phyloP scores from a whole-genome alignment of 35 echinoderm and acorn worm species.

The Apostichopus parvimensis region DNA sequence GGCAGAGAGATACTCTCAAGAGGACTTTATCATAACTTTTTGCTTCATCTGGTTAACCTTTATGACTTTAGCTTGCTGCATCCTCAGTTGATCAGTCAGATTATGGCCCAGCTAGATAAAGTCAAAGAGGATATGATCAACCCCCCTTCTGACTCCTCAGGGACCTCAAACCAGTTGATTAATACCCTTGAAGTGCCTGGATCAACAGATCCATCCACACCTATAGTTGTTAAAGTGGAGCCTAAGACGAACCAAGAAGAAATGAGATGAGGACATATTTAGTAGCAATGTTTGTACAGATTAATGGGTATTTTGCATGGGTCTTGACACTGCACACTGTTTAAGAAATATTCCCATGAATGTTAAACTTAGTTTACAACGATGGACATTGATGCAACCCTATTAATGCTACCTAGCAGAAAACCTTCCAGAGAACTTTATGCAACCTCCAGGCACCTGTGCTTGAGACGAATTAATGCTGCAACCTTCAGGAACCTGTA shows the following conservation, averaged over 20 bases:
- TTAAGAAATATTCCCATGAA: too few relatives aligned
- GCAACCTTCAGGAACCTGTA: too few relatives aligned
- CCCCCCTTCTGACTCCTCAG: not conserved
- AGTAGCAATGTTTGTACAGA: not conserved
- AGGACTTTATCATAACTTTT: conserved; percentile 70
- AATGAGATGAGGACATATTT: not conserved
- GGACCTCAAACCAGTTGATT: not conserved
- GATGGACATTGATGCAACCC: too few relatives aligned
- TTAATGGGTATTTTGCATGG: too few relatives aligned
- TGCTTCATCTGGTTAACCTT: conserved; percentile 86
- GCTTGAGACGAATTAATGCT: too few relatives aligned
- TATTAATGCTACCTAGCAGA: too few relatives aligned
- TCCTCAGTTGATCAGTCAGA: conserved; percentile 61
- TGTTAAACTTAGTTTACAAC: too few relatives aligned
- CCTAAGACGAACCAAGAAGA: not conserved
- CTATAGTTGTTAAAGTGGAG: not conserved
- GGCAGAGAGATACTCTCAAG: conserved; percentile 62
- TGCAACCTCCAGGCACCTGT: too few relatives aligned
- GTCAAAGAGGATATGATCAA: conserved; percentile 34
- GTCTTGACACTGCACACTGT: too few relatives aligned
- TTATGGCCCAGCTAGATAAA: conserved; percentile 76
- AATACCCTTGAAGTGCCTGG: conserved; percentile 1
- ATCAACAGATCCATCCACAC: not conserved
- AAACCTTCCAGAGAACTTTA: too few relatives aligned
- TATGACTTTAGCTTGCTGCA: conserved; percentile 96